Base-by-base conservation (phyloP, 2,797 vertebrate genomes). In the Ambastaia sidthimunki region DNA sequence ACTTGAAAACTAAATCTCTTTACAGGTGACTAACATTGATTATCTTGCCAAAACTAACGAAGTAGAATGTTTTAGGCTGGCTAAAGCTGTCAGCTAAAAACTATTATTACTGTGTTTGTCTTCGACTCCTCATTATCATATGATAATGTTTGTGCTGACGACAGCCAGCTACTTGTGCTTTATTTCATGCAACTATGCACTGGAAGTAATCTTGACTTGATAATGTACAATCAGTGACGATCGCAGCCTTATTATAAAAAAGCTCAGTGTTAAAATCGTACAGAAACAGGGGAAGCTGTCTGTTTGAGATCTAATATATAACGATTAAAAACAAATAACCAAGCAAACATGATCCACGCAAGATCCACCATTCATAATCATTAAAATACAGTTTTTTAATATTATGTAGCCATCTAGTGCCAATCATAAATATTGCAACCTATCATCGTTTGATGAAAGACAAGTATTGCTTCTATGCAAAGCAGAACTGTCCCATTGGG, bases 341-440 rank as follows among this genome's bases (percentile, higher is more conserved):
- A 81, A 66, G 37, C 78, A 82, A 68, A 37, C 78, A 80, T 7
- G 9, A 50, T 74, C 48, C 48, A 75, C 37, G 77, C 71, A 62
- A 74, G 83, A 70, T 77, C 83, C 71, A 76, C 68, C 77, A 81
- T 59, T 69, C 37, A 63, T 76, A 75, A 80, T 75, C 60, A 57
- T 76, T 72, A 88, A 87, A 83, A 85, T 85, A 85, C 80, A 78
- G 81, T 88, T 85, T 85, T 80, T 92, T 88, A 92, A 93, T 94
- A 93, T 91, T 92, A 93, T 92, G 91, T 91, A 93, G 93, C 93
- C 93, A 93, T 94, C 94, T 94, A 94, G 93, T 94, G 94, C 91
- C 92, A 93, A 93, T 92, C 91, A 91, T 87, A 90, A 90, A 93
- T 93, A 94, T 92, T 93, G 90, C 93, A 94, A 91, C 80, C 89